These are phyloP conservation scores for Albula goreensis DNA, from an alignment of 2,113 vertebrate species.

Conservation along the genomic window DNA sequence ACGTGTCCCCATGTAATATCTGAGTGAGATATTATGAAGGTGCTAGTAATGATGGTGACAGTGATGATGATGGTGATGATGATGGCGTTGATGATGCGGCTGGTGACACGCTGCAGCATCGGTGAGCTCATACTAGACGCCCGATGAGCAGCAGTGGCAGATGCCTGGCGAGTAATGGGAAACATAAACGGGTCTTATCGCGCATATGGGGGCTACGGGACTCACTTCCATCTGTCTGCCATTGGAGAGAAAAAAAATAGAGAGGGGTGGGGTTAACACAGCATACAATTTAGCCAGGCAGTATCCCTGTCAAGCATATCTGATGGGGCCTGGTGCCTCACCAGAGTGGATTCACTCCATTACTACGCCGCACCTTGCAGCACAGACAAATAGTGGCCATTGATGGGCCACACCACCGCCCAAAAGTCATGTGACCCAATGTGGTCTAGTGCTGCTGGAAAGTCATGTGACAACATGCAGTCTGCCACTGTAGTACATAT, in stretches of 20 bases:
- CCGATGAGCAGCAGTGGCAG: slow-evolving; percentile 40
- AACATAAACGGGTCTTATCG: slow-evolving; percentile 66
- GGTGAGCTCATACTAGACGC: not conserved
- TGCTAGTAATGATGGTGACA: not conserved
- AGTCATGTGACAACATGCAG: too few relatives aligned
- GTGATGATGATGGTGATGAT: not conserved
- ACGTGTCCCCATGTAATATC: not conserved
- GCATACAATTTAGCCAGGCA: slow-evolving; percentile 41
- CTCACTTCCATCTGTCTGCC: slow-evolving; percentile 59
- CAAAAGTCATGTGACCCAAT: not conserved
- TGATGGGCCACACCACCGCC: not conserved
- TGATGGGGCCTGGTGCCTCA: slow-evolving; percentile 36
- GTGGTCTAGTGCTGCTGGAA: not conserved
- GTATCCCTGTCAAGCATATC: slow-evolving; percentile 45
- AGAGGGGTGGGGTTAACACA: slow-evolving; percentile 25
- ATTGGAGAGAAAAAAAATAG: slow-evolving; percentile 43
- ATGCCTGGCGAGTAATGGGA: slow-evolving; percentile 60
- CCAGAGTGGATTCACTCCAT: slow-evolving; percentile 19
- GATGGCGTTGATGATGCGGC: not conserved
- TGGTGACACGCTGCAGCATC: not conserved
- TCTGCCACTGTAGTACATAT: too few relatives aligned
- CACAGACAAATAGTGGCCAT: slow-evolving; percentile 5
- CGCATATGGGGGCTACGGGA: slow-evolving; percentile 52
- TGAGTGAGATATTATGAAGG: not conserved
- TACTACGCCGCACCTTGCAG: slow-evolving; percentile 13